Evolutionary conservation across 2,888 invertebrate species (phyloP), one percentile per base, ranked within the genome.

Genomic region (Tiliacea citrago): DNA sequence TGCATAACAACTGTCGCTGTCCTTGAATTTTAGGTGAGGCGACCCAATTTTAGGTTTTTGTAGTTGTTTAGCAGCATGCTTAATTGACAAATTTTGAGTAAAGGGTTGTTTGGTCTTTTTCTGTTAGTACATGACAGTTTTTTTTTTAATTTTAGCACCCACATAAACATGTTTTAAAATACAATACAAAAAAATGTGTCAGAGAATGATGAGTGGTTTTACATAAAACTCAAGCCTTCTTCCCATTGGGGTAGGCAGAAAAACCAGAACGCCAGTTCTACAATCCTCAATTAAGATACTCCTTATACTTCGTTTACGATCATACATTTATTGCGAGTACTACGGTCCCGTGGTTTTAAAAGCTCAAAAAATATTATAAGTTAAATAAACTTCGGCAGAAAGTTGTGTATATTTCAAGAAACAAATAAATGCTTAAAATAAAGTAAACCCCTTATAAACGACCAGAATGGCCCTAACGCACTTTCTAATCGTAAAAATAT

Each of bases 401-500:
- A 45, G 16, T 9, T 55, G 18, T 8, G 49, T 16, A 68, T 21
- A 18, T 42, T 57, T 12, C 0, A 60, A 51, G n/a, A 45, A 24
- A 16, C 51, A 47, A 45, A 55, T 12, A 47, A 39, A 39, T 42
- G 18, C 10, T 35, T 35, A 49, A 61, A 71, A 61, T 35, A 35
- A 18, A 24, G 55, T 55, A 24, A 65, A 16, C 6, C 2, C 12
- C 10, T 16, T 45, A 18, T 12, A 42, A 68, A 70, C 55, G 0
- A 29, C 21, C 71, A 77, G 65, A 81, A 86, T 85, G 65, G 2
- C 74, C 82, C 84, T 86, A 82, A 47, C 75, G 21, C 29, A 86
- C 91, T 93, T 93, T 93, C 91, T 91, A 91, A 88, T 88, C 85
- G 81, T 91, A 89, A 92, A 92, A 90, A 83, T 72, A 76, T 65